Percentiles rank a stretch among this genome's conserved stretches.
Conservation (phyloP, 2,113 vertebrate genomes). For the Serilophus lunatus region DNA sequence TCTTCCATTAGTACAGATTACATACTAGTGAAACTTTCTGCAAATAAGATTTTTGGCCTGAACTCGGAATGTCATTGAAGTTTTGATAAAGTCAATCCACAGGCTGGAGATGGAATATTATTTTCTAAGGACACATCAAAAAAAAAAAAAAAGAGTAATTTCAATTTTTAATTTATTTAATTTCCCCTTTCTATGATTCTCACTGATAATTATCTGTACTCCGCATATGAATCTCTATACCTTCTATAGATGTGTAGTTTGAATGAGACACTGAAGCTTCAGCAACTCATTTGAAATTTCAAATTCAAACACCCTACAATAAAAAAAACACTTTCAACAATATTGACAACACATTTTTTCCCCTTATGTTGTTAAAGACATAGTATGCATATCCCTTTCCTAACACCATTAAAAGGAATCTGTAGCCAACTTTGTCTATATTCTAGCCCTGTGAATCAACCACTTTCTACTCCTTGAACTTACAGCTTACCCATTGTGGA, state of each 20-base stretch:
- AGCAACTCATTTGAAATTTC: neutral
- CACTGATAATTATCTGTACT: neutral
- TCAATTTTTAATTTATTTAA: neutral
- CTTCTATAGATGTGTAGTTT: neutral
- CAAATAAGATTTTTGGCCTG: neutral
- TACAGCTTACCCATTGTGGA: neutral
- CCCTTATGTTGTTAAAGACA: neutral
- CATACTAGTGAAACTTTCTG: neutral
- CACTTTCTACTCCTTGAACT: neutral
- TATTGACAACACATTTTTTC: neutral
- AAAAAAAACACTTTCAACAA: neutral
- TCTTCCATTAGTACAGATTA: neutral
- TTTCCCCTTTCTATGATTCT: neutral
- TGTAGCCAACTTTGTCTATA: neutral
- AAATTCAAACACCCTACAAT: rapidly evolving
- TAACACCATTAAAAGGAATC: neutral
- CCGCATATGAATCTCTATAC: neutral
- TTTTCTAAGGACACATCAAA: neutral
- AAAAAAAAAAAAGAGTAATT: neutral
- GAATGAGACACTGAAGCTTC: neutral
- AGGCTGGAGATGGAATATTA: neutral
- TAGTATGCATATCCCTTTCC: neutral
- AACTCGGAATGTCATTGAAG: neutral
- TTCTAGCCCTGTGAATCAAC: neutral
- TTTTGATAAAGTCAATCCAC: neutral